Base-by-base conservation (phyloP, 2,888 invertebrate species). In the Eilema caniola region DNA sequence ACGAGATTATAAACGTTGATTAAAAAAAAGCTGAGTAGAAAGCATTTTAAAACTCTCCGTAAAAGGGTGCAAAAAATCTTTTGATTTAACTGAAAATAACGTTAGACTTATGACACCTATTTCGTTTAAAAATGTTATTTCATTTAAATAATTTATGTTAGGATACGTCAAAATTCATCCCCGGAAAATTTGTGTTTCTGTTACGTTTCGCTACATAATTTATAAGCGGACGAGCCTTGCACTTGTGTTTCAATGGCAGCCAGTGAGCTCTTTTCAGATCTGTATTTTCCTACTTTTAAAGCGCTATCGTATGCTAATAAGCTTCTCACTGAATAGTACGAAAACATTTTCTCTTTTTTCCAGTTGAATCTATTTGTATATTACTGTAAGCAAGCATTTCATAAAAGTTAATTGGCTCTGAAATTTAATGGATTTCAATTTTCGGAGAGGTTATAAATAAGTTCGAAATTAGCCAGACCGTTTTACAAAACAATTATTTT, bases 271-370 rank as follows among this genome's bases (percentile, higher is more conserved):
- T 87, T 88, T 89, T 86, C 83, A 86, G 80, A 79, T 84, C 83
- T 84, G 81, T 86, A 89, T 89, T 92, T 90, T 90, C 88, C 87
- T 87, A 85, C 87, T 89, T 91, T 89, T 84, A 87, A 82, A 88
- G 85, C 83, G 83, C 85, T 85, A 91, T 90, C 86, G 86, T 89
- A 92, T 91, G 90, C 88, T 92, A 92, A 92, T 92, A 92, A 89
- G 90, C 84, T 84, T 81, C 86, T 85, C 83, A 75, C 79, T 81
- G 85, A 85, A 81, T 75, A 77, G 75, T 74, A 81, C 82, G 82
- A 83, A 86, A 84, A 79, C 74, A 76, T 78, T 83, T 83, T 33
- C 33, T 62, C 65, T 66, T 72, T 80, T 77, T 67, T 71, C 76
- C 74, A 62, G 47, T 66, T 47, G 57, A 53, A 65, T 20, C 41